Evolutionary conservation across 2,113 vertebrate genomes (phyloP), one percentile per base, ranked within the genome.

Genomic region (Hemichromis elongatus): DNA sequence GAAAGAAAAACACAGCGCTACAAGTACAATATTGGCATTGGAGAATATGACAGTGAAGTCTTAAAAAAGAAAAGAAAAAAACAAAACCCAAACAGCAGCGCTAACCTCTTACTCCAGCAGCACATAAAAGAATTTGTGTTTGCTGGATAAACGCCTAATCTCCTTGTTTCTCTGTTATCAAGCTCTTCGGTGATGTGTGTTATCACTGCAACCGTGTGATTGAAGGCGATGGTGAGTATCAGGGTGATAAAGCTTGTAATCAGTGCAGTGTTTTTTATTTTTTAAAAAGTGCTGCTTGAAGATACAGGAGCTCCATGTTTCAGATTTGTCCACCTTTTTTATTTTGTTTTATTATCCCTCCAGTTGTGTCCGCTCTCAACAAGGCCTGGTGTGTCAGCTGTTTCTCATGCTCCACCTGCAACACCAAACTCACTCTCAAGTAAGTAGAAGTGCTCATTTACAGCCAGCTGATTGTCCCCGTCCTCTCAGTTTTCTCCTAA

Each of bases 141-240:
- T 40, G n/a, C 80, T 57, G 19, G 57, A 21, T 89, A 9, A 53
- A 70, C 9, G 26, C 30, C 21, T 85, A 40, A 87, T 82, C 33
- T 80, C 7, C 63, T 7, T 86, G 21, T 92, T 82, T 83, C 40
- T 86, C 18, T 86, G 12, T 77, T 79, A 9, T 81, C n/a, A 93
- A 99, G 99, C 97, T 99, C 1, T 99, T 99, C 3, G 99, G 99
- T 55, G 99, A 99, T 83, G 98, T 99, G 93, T 99, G 99, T 89
- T 99, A 99, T 95, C 98, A 99, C 90, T 99, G 98, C 96, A 99
- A 99, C 93, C 97, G 98, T 88, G 98, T 99, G 92, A 99, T 99
- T 93, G 99, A 99, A 96, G 99, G 99, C 26, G 98, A 99, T 82
- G 99, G 98, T 99, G 94, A 97, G 97, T 91, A 61, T 84, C 89